Conservation (phyloP, 2,888 invertebrate genomes). For the Netelia virgata region DNA sequence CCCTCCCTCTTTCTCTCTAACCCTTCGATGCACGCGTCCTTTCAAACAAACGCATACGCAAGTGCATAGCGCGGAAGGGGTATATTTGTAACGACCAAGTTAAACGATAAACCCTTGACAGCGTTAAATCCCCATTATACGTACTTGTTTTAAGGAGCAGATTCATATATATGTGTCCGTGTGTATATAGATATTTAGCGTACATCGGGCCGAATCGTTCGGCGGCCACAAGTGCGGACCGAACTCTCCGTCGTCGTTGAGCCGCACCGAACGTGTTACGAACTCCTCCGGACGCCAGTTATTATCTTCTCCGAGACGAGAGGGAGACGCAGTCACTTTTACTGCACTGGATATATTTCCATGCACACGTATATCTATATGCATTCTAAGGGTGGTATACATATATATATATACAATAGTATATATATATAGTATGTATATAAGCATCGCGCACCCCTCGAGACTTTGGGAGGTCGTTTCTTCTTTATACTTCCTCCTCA, state of each 20-base stretch:
- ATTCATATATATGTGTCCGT: neutral
- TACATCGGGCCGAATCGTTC: constrained; percentile 39
- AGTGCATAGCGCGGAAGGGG: neutral
- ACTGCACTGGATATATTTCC: constrained; percentile 8
- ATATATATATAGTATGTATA: constrained; percentile 23
- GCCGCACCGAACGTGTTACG: constrained; percentile 52
- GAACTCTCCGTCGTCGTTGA: constrained; percentile 35
- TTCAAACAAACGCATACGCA: constrained; percentile 12
- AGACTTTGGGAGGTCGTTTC: constrained; percentile 73
- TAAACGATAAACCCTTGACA: constrained; percentile 19
- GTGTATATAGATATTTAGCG: neutral
- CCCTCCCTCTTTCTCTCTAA: neutral
- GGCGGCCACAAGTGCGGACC: constrained; percentile 37
- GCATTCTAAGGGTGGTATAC: neutral
- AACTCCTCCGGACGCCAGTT: constrained; percentile 61
- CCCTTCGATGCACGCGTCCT: constrained; percentile 20
- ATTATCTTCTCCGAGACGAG: constrained; percentile 55
- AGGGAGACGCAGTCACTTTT: constrained; percentile 23
- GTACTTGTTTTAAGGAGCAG: constrained; percentile 31
- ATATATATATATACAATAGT: neutral
- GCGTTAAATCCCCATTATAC: constrained; percentile 5
- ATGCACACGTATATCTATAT: neutral
- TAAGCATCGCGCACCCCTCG: constrained; percentile 52
- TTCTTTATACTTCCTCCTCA: constrained; percentile 73
- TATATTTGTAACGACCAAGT: constrained; percentile 33